phyloP scores from a whole-genome alignment of 2,113 vertebrate genomes.

The Melanocharis versteri region DNA sequence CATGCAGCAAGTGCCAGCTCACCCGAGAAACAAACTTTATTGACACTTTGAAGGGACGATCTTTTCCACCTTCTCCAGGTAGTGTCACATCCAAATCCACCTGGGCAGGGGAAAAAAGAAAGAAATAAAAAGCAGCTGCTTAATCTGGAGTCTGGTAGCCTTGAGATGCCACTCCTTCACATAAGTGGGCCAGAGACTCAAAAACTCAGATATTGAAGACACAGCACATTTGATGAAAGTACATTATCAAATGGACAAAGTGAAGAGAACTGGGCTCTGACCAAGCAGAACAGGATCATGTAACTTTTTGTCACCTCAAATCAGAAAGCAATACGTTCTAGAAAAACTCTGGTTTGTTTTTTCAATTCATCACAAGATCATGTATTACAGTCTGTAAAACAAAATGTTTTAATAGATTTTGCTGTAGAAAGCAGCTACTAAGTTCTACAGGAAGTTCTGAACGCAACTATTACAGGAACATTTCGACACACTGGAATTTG shows the following conservation, averaged over 20 bases:
- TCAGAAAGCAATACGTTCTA: not conserved
- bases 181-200: not conserved
- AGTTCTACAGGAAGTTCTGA: not conserved
- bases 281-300: not conserved
- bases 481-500: not conserved
- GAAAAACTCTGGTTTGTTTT: not conserved
- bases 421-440: not conserved
- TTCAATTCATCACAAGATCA: not conserved
- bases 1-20: constrained; percentile 98
- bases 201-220: not conserved
- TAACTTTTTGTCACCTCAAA: not conserved
- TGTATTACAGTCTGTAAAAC: not conserved
- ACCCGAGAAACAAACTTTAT: constrained; percentile 98
- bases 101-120: constrained; percentile 53
- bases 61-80: constrained; percentile 96
- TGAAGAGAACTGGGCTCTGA: not conserved
- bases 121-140: not conserved
- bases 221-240: not conserved
- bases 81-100: constrained; percentile 99
- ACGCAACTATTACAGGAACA: not conserved
- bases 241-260: not conserved
- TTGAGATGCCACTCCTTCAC: not conserved
- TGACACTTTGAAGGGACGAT: constrained; percentile 96
- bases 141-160: not conserved
- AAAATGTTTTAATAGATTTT: not conserved